Conservation (phyloP, 2,797 vertebrate species). For the Rhabdomys pumilio region DNA sequence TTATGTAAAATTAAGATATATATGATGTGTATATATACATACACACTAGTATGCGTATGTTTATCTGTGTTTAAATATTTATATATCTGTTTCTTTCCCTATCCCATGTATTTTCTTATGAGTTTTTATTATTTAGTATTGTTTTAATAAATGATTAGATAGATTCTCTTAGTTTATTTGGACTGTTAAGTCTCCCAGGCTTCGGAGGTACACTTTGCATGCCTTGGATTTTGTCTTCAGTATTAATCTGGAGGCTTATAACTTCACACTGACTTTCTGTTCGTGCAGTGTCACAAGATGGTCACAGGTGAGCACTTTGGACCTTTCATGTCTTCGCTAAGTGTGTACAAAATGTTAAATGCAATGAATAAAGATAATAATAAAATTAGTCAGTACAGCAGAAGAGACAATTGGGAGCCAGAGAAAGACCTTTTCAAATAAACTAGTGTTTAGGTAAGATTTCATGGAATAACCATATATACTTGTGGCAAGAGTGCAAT, state of each 20-base stretch:
- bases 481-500: not conserved
- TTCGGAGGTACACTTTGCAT: not conserved
- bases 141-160: not conserved
- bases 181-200: not conserved
- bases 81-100: not conserved
- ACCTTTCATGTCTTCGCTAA: not conserved
- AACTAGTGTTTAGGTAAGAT: not conserved
- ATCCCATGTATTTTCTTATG: not conserved
- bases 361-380: not conserved
- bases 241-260: not conserved
- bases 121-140: not conserved
- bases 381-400: not conserved
- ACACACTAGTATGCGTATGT: not conserved
- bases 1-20: too few relatives aligned
- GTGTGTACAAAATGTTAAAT: not conserved
- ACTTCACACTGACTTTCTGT: not conserved
- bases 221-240: not conserved
- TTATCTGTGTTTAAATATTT: not conserved
- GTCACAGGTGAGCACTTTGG: not conserved
- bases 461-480: not conserved
- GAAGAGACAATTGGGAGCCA: fast-evolving
- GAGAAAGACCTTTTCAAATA: not conserved
- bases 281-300: not conserved
- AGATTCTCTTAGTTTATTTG: not conserved
- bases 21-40: not conserved